Base-by-base conservation (phyloP, 2,888 invertebrate genomes). In the Podabrus alpinus region DNA sequence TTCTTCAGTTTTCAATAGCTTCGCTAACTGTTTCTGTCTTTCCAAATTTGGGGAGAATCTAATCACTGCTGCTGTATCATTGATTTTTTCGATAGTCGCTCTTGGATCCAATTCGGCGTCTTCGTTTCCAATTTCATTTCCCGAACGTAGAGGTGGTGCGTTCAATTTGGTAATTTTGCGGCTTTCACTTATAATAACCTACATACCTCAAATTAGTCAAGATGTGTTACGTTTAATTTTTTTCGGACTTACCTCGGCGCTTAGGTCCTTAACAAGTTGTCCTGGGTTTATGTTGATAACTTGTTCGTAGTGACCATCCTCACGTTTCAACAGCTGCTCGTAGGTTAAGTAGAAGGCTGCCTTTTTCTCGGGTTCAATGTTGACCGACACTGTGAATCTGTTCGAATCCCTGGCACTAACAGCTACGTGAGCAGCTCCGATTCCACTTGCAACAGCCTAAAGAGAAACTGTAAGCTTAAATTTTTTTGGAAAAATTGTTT, bases 281-380 rank as follows among this genome's bases (percentile, higher is more conserved):
- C 93, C 92, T 0, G 93, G 93, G 83, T 92, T 91, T 69, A 94
- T 87, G 84, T 93, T 92, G 72, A 94, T 88, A 10, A 91, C 90
- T 80, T 92, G 90, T 82, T 93, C 92, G 87, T 94, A 94, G 11
- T 90, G 89, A 9, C 92, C 91, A 76, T 91, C 89, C 72, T 90
- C 89, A 4, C 94, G 88, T 17, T 89, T 86, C 67, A 94, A 85
- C 66, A 94, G 82, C 85, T 94, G 93, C 83, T 94, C 93, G 85
- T 95, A 95, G 0, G 91, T 92, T 78, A 94, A 85, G 82, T 92
- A 92, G 85, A 95, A 95, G 1, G 89, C 87, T 0, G 92, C 92
- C 76, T 90, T 90, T 15, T 89, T 89, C 72, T 89, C 86, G 0
- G 92, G 88, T 77, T 92, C 92, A 5, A 94, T 88, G 83, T 93